These are phyloP conservation scores for Epistrophella euchroma DNA, from an alignment of 2,888 invertebrate genomes.

Conservation along the genomic window DNA sequence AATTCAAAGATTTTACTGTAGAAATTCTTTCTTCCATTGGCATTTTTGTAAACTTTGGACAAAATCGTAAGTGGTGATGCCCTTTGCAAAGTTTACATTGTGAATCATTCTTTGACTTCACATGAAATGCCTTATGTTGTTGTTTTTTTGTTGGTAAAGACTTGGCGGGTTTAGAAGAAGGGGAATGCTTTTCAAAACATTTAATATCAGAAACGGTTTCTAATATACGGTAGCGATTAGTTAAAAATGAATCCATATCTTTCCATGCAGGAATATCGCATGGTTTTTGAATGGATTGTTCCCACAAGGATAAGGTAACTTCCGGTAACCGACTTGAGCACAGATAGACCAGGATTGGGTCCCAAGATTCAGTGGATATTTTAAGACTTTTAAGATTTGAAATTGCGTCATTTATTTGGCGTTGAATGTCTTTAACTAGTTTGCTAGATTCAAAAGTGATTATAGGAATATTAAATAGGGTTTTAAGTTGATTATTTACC, in stretches of 20 bases:
- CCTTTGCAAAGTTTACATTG: too few species aligned
- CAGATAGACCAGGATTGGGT: constrained; percentile 9
- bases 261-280: not conserved
- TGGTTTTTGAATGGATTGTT: constrained; percentile 8
- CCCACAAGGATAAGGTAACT: constrained; percentile 16
- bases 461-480: constrained; percentile 21
- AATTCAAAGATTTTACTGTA: too few species aligned
- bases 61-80: too few species aligned
- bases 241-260: not conserved
- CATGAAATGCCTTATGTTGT: too few species aligned
- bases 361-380: not conserved
- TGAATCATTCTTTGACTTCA: too few species aligned
- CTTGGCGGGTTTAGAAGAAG: not conserved
- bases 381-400: too few species aligned
- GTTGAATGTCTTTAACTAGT: constrained; percentile 11
- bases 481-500: constrained; percentile 40
- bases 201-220: constrained; percentile 7
- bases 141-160: too few species aligned
- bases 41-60: too few species aligned
- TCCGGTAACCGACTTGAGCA: constrained; percentile 11
- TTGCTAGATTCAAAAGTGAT: constrained; percentile 7
- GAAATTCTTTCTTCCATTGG: too few species aligned
- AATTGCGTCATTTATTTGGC: constrained; percentile 8
- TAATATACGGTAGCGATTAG: constrained; percentile 5
- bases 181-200: not conserved